phyloP scores from a whole-genome alignment of 2,888 invertebrate species.

The Drosophila setosimentum region DNA sequence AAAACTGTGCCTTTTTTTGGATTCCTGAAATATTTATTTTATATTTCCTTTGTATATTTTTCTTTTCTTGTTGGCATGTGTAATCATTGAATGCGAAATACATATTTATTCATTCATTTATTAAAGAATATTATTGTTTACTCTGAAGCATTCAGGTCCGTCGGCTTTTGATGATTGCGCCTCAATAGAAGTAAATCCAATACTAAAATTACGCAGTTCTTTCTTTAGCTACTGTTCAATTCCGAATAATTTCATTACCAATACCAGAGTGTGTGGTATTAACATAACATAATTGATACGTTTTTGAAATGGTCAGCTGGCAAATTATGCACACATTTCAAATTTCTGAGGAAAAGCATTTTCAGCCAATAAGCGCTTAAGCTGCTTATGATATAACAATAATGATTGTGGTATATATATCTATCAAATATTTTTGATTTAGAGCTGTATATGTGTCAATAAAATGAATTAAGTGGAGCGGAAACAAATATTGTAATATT shows the following conservation, averaged over 20 bases:
- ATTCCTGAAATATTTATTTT: neutral
- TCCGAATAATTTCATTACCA: conserved; percentile 6
- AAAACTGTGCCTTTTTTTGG: neutral
- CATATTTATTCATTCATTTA: conserved; percentile 23
- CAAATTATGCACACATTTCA: too few relatives aligned
- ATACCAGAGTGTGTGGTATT: conserved; percentile 3
- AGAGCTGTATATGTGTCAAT: neutral
- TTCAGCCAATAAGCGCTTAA: neutral
- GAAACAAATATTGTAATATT: conserved; percentile 3
- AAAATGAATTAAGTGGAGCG: neutral
- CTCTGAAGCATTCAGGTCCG: conserved; percentile 25
- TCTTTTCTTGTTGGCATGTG: neutral
- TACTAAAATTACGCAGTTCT: neutral
- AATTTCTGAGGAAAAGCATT: neutral
- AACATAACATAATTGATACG: neutral
- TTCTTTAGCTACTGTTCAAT: neutral
- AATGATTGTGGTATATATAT: neutral
- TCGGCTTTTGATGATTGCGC: neutral
- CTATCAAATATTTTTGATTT: neutral
- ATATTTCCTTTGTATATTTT: neutral
- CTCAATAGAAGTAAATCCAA: conserved; percentile 13
- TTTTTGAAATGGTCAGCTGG: neutral
- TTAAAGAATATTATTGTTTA: conserved; percentile 30
- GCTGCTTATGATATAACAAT: neutral
- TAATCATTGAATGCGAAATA: conserved; percentile 32